phyloP scores from a whole-genome alignment of 2,888 invertebrate species.

The Eilema sororculum region DNA sequence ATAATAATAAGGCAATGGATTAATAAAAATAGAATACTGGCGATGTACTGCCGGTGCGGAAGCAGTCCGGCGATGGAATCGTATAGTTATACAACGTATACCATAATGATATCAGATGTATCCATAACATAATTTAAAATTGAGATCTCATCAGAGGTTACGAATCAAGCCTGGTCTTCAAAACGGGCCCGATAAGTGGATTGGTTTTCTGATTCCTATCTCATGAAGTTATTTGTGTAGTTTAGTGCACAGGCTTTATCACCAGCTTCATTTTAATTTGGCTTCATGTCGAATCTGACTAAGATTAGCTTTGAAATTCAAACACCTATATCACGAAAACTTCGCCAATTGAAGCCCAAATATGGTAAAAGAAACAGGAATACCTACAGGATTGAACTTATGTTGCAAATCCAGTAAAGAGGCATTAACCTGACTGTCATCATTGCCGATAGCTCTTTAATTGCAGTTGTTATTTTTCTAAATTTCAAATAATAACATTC shows the following conservation, averaged over 20 bases:
- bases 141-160: too few species aligned
- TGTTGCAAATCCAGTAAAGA: slow-evolving; percentile 36
- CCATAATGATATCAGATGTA: too few species aligned
- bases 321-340: slow-evolving; percentile 57
- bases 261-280: slow-evolving; percentile 75
- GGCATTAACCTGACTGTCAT: slow-evolving; percentile 44
- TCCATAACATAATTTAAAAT: too few species aligned
- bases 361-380: slow-evolving; percentile 42
- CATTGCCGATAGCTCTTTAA: slow-evolving; percentile 29
- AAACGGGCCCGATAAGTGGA: slow-evolving; percentile 24
- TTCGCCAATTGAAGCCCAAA: slow-evolving; percentile 23
- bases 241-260: slow-evolving; percentile 56
- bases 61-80: too few species aligned
- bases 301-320: slow-evolving; percentile 65
- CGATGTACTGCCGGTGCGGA: too few species aligned
- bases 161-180: too few species aligned
- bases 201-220: slow-evolving; percentile 50
- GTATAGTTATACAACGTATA: too few species aligned
- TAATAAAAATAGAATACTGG: too few species aligned
- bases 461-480: too few species aligned
- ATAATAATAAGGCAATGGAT: too few species aligned
- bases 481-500: too few species aligned
- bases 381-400: slow-evolving; percentile 46
- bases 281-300: slow-evolving; percentile 63
- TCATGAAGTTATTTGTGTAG: slow-evolving; percentile 48